These are phyloP conservation scores for Caenorhabditis tropicalis DNA, from an alignment of 1,140 invertebrate species.

Conservation along the genomic window DNA sequence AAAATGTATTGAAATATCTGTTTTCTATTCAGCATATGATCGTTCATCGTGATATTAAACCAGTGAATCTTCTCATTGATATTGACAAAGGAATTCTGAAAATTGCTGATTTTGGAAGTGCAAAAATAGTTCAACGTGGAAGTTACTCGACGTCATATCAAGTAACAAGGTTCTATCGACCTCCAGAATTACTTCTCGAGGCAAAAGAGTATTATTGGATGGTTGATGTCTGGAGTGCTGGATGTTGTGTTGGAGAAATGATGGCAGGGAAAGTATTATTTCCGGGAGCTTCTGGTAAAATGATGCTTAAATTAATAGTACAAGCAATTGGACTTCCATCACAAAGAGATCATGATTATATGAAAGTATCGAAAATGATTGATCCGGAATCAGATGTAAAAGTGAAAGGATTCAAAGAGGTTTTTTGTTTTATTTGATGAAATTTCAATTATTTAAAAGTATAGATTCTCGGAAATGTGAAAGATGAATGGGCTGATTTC, in stretches of 20 bases:
- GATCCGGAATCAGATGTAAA: background rate
- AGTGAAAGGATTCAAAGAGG: background rate
- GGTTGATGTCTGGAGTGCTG: conserved; percentile 86
- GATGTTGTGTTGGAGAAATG: conserved; percentile 95
- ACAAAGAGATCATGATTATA: background rate
- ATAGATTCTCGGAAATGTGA: background rate
- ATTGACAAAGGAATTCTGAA: conserved; percentile 55
- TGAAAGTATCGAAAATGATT: background rate
- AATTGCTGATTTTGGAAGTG: conserved; percentile 67
- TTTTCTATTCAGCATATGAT: conserved; percentile 39
- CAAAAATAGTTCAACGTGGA: conserved; percentile 57
- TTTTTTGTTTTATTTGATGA: background rate
- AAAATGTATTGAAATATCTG: background rate
- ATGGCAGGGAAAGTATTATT: conserved; percentile 92
- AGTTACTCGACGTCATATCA: conserved; percentile 41
- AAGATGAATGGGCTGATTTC: conserved; percentile 46
- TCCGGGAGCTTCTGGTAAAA: conserved; percentile 77
- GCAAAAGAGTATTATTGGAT: conserved; percentile 54
- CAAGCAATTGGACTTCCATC: conserved; percentile 15
- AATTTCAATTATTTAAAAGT: background rate
- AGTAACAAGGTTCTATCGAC: conserved; percentile 64
- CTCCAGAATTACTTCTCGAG: conserved; percentile 64
- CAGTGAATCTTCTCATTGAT: conserved; percentile 48
- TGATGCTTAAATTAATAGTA: conserved; percentile 34
- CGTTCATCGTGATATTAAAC: conserved; percentile 50